Percentiles rank a stretch among this genome's conserved stretches.
phyloP scores from a whole-genome alignment of 2,797 vertebrate species.

The Ambastaia sidthimunki region DNA sequence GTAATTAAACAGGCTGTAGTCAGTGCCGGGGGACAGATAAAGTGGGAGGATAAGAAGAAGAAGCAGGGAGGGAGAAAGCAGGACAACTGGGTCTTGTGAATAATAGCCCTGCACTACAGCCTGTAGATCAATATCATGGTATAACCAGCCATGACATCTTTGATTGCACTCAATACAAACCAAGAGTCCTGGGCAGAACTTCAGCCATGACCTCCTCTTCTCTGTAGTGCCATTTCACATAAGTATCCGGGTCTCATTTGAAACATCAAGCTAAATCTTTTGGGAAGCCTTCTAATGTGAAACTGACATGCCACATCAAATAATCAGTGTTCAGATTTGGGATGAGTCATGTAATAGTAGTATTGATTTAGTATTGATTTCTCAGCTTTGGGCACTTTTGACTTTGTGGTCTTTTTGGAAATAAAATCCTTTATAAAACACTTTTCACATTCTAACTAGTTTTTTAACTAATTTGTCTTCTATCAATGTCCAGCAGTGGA shows the following conservation, averaged over 20 bases:
- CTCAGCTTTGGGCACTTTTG: background rate
- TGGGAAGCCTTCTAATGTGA: conserved; percentile 15
- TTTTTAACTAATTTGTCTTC: background rate
- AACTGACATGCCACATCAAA: conserved; percentile 10
- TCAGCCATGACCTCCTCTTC: conserved; percentile 28
- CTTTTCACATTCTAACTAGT: background rate
- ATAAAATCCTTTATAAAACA: background rate
- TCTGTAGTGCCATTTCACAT: conserved; percentile 14
- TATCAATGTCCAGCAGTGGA: background rate
- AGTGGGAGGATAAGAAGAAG: conserved; percentile 45
- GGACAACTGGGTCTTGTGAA: conserved; percentile 38
- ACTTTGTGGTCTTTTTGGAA: background rate
- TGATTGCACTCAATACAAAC: conserved; percentile 57
- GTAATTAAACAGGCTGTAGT: conserved; percentile 62
- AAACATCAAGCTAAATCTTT: conserved; percentile 28
- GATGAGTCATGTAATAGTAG: conserved; percentile 9
- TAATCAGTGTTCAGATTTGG: conserved; percentile 14
- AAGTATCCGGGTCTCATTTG: background rate
- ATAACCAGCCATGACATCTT: conserved; percentile 57
- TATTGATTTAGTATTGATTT: background rate
- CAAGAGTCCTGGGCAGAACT: conserved; percentile 38
- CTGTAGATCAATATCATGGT: conserved; percentile 57
- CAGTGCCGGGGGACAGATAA: conserved; percentile 53
- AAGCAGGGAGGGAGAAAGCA: conserved; percentile 25
- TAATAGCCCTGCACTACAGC: conserved; percentile 38